phyloP scores from a whole-genome alignment of 2,797 vertebrate genomes.

The Hapalemur alaotrensis region DNA sequence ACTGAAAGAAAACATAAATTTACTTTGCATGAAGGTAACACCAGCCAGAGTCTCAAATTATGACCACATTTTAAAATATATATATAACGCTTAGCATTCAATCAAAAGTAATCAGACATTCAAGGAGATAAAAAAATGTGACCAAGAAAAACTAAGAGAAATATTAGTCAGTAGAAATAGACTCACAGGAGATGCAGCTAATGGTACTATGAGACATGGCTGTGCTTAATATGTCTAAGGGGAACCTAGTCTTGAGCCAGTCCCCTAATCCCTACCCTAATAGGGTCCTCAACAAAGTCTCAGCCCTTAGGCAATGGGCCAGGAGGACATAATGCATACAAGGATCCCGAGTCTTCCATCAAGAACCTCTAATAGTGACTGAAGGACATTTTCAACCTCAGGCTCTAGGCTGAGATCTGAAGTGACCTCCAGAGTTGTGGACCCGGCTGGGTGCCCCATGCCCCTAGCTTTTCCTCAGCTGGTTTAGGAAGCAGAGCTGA shows the following conservation, averaged over 20 bases:
- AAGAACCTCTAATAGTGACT: background rate
- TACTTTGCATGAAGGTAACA: background rate
- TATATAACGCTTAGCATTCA: background rate
- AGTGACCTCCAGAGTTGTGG: background rate
- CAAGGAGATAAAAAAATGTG: background rate
- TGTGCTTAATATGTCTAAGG: background rate
- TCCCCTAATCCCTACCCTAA: too few relatives aligned
- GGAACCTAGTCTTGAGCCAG: too few relatives aligned
- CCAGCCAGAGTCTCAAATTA: background rate
- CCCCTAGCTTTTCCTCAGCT: background rate
- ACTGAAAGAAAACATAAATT: background rate
- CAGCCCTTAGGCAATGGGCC: too few relatives aligned
- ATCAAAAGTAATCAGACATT: background rate
- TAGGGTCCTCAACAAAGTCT: too few relatives aligned
- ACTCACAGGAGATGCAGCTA: background rate
- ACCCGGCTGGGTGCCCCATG: background rate
- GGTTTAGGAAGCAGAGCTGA: background rate
- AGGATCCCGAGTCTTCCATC: background rate
- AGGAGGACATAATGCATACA: too few relatives aligned
- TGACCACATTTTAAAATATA: background rate
- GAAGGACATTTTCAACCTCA: background rate
- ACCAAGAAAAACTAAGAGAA: background rate
- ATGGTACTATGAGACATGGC: background rate
- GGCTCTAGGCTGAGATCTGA: background rate
- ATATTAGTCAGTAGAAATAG: background rate